A percentile compares a stretch with the other conserved stretches of the same genome.
phyloP scores from a whole-genome alignment of 1,140 invertebrate species.

The Leptopilina clavipes region DNA sequence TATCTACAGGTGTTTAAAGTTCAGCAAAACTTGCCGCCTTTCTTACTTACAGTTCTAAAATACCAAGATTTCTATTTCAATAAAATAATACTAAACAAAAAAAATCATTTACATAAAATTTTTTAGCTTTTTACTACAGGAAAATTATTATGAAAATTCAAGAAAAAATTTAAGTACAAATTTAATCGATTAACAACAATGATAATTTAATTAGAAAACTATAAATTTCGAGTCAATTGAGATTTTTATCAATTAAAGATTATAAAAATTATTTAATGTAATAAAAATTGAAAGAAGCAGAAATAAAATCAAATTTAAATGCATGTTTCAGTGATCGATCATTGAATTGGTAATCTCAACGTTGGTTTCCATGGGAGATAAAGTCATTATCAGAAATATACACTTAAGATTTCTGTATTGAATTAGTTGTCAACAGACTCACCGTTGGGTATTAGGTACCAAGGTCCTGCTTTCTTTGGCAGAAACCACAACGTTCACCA shows the following conservation, averaged over 20 bases:
- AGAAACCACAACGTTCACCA: constrained; percentile 67
- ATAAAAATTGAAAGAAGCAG: background rate
- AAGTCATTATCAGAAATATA: constrained; percentile 22
- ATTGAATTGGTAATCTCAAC: constrained; percentile 15
- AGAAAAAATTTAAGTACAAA: too few species aligned
- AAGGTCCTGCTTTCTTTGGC: constrained; percentile 61
- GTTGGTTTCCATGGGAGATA: constrained; percentile 26
- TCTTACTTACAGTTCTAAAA: background rate
- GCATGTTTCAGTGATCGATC: background rate
- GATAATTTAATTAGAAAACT: too few species aligned
- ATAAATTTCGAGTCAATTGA: too few species aligned
- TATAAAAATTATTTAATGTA: too few species aligned
- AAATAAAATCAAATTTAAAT: background rate
- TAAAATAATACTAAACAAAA: too few species aligned
- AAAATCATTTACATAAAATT: too few species aligned
- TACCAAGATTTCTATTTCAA: background rate
- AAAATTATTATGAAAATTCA: too few species aligned
- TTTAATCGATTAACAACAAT: too few species aligned
- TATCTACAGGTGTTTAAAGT: constrained; percentile 29
- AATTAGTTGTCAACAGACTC: constrained; percentile 47
- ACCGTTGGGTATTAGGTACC: constrained; percentile 64
- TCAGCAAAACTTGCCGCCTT: background rate
- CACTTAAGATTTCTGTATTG: constrained; percentile 4
- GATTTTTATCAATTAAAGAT: too few species aligned
- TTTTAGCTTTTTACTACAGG: too few species aligned